A percentile compares a stretch with the other conserved stretches of the same genome.
Conservation (phyloP, 2,113 vertebrate genomes). For the Brachypteracias leptosomus region DNA sequence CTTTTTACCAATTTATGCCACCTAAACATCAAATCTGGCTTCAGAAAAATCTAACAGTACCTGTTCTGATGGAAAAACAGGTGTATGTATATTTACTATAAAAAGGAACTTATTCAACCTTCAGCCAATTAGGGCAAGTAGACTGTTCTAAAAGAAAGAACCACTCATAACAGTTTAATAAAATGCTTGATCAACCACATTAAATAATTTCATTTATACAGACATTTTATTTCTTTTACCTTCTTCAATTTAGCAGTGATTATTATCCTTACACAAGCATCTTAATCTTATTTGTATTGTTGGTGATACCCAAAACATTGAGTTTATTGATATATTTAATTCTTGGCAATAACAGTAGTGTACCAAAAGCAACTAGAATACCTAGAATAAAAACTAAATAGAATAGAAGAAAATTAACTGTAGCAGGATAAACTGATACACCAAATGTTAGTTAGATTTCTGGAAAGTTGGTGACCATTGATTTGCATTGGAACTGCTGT, state of each 20-base stretch:
- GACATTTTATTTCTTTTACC: neutral
- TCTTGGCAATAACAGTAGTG: neutral
- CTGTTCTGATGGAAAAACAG: neutral
- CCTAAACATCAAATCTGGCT: neutral
- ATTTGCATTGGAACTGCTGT: neutral
- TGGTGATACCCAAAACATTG: neutral
- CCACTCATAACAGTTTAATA: neutral
- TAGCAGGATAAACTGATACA: neutral
- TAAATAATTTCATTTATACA: neutral
- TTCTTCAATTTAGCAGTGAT: neutral
- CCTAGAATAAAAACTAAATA: neutral
- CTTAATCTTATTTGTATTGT: neutral
- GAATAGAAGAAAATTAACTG: neutral
- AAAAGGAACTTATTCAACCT: neutral
- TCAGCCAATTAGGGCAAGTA: neutral
- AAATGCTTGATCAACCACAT: neutral
- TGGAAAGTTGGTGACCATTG: neutral
- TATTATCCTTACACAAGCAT: neutral
- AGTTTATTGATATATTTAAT: neutral
- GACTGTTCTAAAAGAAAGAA: neutral
- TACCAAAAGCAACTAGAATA: neutral
- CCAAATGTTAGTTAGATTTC: neutral
- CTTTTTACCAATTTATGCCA: neutral
- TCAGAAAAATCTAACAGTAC: neutral
- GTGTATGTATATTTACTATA: neutral